A percentile compares a stretch with the other conserved stretches of the same genome.
These are phyloP conservation scores for Petrosia ficiformis DNA, from an alignment of 37 sponge, comb jelly and placozoan species.

Conservation along the genomic window DNA sequence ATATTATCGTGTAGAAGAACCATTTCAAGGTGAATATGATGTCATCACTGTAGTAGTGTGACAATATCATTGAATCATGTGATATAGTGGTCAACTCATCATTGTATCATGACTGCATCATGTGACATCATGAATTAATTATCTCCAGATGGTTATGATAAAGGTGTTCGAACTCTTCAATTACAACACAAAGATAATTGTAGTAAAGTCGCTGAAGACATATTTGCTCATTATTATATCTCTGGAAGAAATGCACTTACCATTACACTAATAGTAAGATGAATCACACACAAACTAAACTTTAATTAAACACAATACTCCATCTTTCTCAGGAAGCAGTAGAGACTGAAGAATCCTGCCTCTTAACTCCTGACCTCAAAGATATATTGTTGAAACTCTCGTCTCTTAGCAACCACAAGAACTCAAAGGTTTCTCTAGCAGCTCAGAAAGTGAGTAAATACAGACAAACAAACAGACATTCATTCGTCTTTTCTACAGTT, in stretches of 20 bases:
- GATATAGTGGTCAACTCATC: not conserved
- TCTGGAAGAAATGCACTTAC: constrained; percentile 72
- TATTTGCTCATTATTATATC: constrained; percentile 90
- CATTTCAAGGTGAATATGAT: constrained; percentile 44
- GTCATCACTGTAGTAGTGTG: not conserved
- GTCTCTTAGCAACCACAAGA: constrained; percentile 84
- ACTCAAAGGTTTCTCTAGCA: constrained; percentile 84
- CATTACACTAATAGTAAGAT: constrained; percentile 75
- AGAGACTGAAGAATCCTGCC: constrained; percentile 31
- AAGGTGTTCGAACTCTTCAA: constrained; percentile 54
- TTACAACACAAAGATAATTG: constrained; percentile 58
- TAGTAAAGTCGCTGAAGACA: constrained; percentile 62
- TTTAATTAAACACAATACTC: not conserved
- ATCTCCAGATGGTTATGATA: constrained; percentile 62
- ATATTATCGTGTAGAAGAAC: constrained; percentile 79
- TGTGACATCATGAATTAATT: too few relatives aligned
- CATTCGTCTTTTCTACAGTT: constrained; percentile 47
- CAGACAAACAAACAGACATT: not conserved
- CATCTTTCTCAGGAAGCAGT: constrained; percentile 36
- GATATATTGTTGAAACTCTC: constrained; percentile 70
- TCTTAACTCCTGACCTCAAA: constrained; percentile 63
- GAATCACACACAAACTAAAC: too few relatives aligned
- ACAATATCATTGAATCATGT: not conserved
- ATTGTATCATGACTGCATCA: not conserved
- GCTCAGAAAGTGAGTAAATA: constrained; percentile 79